Base-by-base conservation (phyloP, 2,797 vertebrate genomes). In the Pangasius djambal region DNA sequence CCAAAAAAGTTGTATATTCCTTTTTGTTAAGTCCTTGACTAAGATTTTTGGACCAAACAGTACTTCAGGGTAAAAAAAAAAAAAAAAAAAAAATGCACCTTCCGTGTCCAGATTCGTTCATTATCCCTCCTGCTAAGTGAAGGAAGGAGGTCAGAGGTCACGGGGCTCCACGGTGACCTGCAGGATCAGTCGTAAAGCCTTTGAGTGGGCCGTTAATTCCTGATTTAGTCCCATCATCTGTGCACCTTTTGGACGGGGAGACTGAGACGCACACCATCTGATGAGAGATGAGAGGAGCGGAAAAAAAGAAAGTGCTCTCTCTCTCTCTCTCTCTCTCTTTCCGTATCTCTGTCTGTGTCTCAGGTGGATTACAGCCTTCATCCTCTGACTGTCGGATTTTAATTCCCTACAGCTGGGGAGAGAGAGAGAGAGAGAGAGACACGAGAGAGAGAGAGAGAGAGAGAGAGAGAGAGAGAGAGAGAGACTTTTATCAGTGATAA, bases 191-290 rank as follows among this genome's bases (percentile, higher is more conserved):
- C 92, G 92, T 92, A 97, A 96, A 96, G 95, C 96, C 94, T 96
- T 96, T 96, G 96, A 96, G 95, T 93, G 92, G 94, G 92, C 89
- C 85, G 94, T 94, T 97, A 97, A 97, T 96, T 94, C 94, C 93
- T 91, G 91, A 91, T 95, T 97, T 95, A 97, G 94, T 92, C 88
- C 94, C 94, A 93, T 96, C 95, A 95, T 95, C 96, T 96, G 95
- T 93, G 88, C 75, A 78, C 89, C 89, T 91, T 91, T 90, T 93
- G 94, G 92, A 92, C 89, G 87, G 57, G 85, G 92, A 89, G 92
- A 95, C 90, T 93, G 61, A 90, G 90, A 92, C 93, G 92, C 94
- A 95, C 96, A 93, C 92, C 93, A 93, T 95, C 94, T 96, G 96
- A 90, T 90, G 92, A 86, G 94, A 92, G 50, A 70, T 37, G 63